These are phyloP conservation scores for Misgurnus anguillicaudatus DNA, from an alignment of 2,113 vertebrate species.

Conservation along the genomic window DNA sequence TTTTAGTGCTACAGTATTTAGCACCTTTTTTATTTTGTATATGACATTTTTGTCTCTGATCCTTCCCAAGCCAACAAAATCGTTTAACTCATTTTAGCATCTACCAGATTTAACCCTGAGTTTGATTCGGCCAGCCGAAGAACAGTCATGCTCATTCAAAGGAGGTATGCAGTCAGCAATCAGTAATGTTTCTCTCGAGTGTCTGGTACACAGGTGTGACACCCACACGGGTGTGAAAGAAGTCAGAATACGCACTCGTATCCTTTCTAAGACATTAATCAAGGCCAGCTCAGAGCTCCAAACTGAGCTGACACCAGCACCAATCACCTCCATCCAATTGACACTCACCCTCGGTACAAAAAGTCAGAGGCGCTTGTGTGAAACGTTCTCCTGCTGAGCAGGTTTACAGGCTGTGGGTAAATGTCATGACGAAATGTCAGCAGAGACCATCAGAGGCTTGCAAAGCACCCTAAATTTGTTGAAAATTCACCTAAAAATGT, in stretches of 20 bases:
- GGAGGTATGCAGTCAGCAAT: background rate
- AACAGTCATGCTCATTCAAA: background rate
- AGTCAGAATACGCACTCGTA: background rate
- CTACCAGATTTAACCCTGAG: background rate
- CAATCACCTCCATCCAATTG: slow-evolving; percentile 14
- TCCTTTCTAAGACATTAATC: background rate
- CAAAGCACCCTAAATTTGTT: background rate
- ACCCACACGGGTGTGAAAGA: slow-evolving; percentile 27
- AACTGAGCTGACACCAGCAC: background rate
- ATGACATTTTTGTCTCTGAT: too few species aligned
- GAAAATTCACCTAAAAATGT: background rate
- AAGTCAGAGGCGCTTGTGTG: background rate
- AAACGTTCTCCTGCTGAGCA: slow-evolving; percentile 8
- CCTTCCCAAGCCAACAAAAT: too few species aligned
- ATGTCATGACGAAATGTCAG: slow-evolving; percentile 37
- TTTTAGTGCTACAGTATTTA: too few species aligned
- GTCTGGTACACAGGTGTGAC: slow-evolving; percentile 11
- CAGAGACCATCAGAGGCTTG: slow-evolving; percentile 8
- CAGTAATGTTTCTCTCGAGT: slow-evolving; percentile 8
- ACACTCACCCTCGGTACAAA: background rate
- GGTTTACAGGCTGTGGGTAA: slow-evolving; percentile 27
- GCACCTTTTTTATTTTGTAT: too few species aligned
- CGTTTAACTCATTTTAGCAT: background rate
- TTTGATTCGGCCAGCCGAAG: background rate
- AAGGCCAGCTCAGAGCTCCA: slow-evolving; percentile 4